Conservation (phyloP, 2,797 vertebrate genomes). For the Odontamblyopus lacepedii region DNA sequence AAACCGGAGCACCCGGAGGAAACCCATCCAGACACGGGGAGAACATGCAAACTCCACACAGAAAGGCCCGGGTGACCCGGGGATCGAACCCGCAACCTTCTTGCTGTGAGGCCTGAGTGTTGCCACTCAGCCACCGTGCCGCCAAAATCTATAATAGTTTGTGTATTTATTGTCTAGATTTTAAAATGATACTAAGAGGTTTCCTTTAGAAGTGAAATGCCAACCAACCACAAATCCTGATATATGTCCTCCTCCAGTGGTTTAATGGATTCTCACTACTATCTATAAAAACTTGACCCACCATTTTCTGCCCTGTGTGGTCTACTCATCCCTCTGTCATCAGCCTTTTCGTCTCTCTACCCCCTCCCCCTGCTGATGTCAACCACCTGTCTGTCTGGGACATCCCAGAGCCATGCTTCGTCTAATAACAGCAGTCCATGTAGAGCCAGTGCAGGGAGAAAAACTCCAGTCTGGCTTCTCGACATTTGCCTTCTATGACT, state of each 20-base stretch:
- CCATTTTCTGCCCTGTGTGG: slow-evolving; percentile 70
- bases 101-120: no score
- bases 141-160: no score
- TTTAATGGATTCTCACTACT: slow-evolving; percentile 43
- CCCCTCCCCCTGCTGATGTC: slow-evolving; percentile 58
- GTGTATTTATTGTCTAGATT: no score
- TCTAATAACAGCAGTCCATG: slow-evolving; percentile 70
- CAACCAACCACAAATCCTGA: neutral
- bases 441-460: slow-evolving; percentile 55
- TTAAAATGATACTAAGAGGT: neutral
- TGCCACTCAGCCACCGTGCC: no score
- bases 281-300: slow-evolving; percentile 50
- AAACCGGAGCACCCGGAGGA: no score
- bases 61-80: no score
- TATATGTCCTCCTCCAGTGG: slow-evolving; percentile 32
- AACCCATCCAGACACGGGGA: no score
- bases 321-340: slow-evolving; percentile 62
- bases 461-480: slow-evolving; percentile 37
- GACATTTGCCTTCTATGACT: slow-evolving; percentile 34
- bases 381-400: slow-evolving; percentile 77
- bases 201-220: neutral
- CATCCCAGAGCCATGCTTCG: slow-evolving; percentile 72
- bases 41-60: no score
- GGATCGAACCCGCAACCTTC: no score
- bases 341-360: slow-evolving; percentile 41